Conservation (phyloP, 2,113 vertebrate species). For the Pterophyllum scalare region DNA sequence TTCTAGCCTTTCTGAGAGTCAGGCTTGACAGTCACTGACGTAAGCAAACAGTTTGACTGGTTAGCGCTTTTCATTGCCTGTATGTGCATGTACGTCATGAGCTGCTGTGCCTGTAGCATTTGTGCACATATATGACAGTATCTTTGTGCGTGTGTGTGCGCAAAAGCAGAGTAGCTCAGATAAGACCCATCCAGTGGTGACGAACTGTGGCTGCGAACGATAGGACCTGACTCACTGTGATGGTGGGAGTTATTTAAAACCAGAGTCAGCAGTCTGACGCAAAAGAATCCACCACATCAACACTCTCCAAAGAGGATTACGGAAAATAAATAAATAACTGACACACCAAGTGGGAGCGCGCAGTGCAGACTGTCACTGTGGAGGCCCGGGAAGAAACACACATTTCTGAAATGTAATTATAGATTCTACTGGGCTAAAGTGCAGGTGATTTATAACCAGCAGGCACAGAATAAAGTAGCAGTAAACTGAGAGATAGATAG, state of each 20-base stretch:
- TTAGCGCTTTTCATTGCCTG: slow-evolving; percentile 12
- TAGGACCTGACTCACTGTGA: slow-evolving; percentile 73
- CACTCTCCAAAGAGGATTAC: slow-evolving; percentile 70
- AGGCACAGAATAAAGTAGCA: slow-evolving; percentile 3
- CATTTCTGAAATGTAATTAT: slow-evolving; percentile 44
- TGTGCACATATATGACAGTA: neutral
- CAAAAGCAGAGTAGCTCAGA: slow-evolving; percentile 33
- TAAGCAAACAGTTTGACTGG: neutral
- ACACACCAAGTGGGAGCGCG: slow-evolving; percentile 51
- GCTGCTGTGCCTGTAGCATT: slow-evolving; percentile 22
- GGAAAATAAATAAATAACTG: slow-evolving; percentile 56
- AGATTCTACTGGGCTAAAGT: slow-evolving; percentile 33
- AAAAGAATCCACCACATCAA: slow-evolving; percentile 65
- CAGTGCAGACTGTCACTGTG: slow-evolving; percentile 14
- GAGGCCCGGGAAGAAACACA: slow-evolving; percentile 1
- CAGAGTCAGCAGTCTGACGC: slow-evolving; percentile 71
- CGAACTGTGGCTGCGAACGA: slow-evolving; percentile 57
- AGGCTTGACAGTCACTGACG: slow-evolving; percentile 13
- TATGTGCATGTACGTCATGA: slow-evolving; percentile 49
- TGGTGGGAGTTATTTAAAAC: slow-evolving; percentile 80
- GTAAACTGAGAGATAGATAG: neutral
- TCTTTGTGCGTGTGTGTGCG: neutral
- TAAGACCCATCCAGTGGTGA: slow-evolving; percentile 65
- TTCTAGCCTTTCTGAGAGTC: neutral
- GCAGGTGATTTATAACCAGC: slow-evolving; percentile 41